phyloP scores from a whole-genome alignment of 2,888 invertebrate species.

The Parnassius orleans region DNA sequence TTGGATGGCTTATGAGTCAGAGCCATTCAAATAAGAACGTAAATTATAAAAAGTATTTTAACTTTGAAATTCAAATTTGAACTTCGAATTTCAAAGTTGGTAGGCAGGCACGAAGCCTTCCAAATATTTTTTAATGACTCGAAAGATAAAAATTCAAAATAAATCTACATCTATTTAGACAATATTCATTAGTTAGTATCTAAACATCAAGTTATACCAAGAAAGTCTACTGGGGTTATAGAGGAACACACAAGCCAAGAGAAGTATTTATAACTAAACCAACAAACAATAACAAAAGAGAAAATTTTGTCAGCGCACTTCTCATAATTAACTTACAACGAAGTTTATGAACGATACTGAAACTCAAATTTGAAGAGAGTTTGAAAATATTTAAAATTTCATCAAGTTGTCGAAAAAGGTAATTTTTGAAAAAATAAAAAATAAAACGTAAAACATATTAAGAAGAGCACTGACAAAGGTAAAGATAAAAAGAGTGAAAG shows the following conservation, averaged over 20 bases:
- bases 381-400: too few species aligned
- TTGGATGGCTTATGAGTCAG: background rate
- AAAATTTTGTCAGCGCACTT: too few species aligned
- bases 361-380: too few species aligned
- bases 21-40: slow-evolving; percentile 6
- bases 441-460: slow-evolving; percentile 28
- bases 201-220: slow-evolving; percentile 19
- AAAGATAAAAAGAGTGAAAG: slow-evolving; percentile 65
- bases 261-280: background rate
- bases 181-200: slow-evolving; percentile 2
- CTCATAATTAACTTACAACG: too few species aligned
- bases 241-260: slow-evolving; percentile 16
- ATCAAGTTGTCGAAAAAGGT: too few species aligned
- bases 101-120: too few species aligned
- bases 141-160: background rate
- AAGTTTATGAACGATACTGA: too few species aligned
- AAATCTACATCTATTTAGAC: slow-evolving; percentile 11
- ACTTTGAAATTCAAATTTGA: background rate
- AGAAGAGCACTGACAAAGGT: slow-evolving; percentile 48
- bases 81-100: too few species aligned
- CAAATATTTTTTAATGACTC: background rate
- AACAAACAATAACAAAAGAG: background rate
- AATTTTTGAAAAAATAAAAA: background rate
- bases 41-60: background rate
- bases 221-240: slow-evolving; percentile 4